Conservation (phyloP, 2,888 invertebrate genomes). For the Drosophila setosimentum region DNA sequence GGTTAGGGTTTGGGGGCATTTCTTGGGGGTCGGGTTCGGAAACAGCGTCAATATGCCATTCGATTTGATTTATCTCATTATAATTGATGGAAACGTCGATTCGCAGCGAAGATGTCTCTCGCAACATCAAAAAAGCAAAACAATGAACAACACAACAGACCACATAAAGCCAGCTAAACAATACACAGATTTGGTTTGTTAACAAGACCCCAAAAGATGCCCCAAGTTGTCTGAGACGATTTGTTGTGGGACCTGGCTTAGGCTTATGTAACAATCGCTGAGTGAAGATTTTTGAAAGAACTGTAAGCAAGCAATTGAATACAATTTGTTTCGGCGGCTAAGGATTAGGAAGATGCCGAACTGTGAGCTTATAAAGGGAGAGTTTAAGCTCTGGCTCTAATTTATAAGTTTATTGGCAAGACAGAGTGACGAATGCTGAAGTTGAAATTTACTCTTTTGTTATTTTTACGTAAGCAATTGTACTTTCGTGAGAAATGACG, state of each 20-base stretch:
- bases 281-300: slow-evolving; percentile 32
- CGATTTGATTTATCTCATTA: slow-evolving; percentile 77
- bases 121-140: slow-evolving; percentile 23
- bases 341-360: slow-evolving; percentile 37
- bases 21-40: slow-evolving; percentile 25
- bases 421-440: slow-evolving; percentile 3
- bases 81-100: slow-evolving; percentile 72
- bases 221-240: slow-evolving; percentile 33
- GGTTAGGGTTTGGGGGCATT: slow-evolving; percentile 31
- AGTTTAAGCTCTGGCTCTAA: slow-evolving; percentile 8
- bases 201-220: slow-evolving; percentile 47
- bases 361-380: slow-evolving; percentile 16
- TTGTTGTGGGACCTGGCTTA: slow-evolving; percentile 68
- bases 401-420: slow-evolving; percentile 2
- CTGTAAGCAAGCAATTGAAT: slow-evolving; percentile 42
- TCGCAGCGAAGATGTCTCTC: slow-evolving; percentile 37
- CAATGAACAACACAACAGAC: slow-evolving; percentile 66
- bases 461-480: not conserved
- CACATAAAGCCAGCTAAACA: slow-evolving; percentile 56
- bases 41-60: slow-evolving; percentile 54
- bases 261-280: slow-evolving; percentile 48
- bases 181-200: slow-evolving; percentile 73
- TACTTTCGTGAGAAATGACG: not conserved
- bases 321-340: slow-evolving; percentile 40
- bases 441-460: not conserved